Evolutionary conservation across 2,113 vertebrate genomes (phyloP).

Genomic region (Petaurus breviceps): DNA sequence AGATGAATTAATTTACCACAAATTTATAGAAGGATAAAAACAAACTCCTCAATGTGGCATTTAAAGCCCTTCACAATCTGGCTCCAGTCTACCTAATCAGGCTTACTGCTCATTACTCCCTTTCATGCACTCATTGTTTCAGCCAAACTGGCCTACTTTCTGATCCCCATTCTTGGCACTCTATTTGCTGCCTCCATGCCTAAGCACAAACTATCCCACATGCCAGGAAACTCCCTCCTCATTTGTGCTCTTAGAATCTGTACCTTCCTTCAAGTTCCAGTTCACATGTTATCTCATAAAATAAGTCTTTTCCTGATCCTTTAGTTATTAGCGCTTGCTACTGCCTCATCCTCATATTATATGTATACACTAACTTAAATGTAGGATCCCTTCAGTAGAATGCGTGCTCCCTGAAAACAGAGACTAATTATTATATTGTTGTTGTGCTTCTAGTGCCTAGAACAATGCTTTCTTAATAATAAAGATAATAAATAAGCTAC

Average conservation of each 20-base stretch:
- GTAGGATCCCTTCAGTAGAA: not conserved
- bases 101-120: not conserved
- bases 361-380: not conserved
- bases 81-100: not conserved
- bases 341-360: not conserved
- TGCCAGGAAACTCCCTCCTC: not conserved
- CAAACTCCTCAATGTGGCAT: not conserved
- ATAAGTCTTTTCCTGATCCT: not conserved
- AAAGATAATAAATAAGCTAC: not conserved
- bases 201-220: not conserved
- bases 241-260: not conserved
- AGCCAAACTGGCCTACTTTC: not conserved
- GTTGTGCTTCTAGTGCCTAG: not conserved
- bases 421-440: not conserved
- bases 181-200: not conserved
- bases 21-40: not conserved
- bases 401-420: not conserved
- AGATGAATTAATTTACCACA: not conserved
- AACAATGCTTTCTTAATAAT: not conserved
- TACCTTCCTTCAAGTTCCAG: not conserved
- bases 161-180: not conserved
- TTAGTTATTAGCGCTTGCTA: not conserved
- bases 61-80: not conserved
- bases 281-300: not conserved
- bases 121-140: not conserved